These are phyloP conservation scores for Bovichtus diacanthus DNA, from an alignment of 2,797 vertebrate species.

Conservation along the genomic window DNA sequence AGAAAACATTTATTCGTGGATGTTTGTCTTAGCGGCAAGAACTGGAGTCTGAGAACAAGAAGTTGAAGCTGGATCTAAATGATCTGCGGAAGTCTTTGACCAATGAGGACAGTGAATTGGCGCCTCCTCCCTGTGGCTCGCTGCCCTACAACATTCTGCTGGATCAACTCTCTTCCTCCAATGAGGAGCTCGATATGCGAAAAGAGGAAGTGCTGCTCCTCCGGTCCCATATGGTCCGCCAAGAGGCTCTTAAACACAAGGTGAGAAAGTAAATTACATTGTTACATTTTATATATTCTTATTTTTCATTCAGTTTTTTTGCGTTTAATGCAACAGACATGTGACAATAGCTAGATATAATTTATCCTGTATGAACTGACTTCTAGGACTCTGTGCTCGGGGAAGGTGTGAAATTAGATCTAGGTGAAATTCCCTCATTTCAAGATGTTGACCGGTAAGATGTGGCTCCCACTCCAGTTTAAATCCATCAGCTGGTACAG, in stretches of 20 bases:
- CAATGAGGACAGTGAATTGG: conserved; percentile 79
- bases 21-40: conserved; percentile 89
- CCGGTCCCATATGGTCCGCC: conserved; percentile 94
- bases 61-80: conserved; percentile 93
- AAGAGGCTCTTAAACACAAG: conserved; percentile 93
- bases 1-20: not conserved
- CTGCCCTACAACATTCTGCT: conserved; percentile 91
- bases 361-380: not conserved
- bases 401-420: conserved; percentile 72
- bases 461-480: not conserved
- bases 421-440: conserved; percentile 65
- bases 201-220: conserved; percentile 98
- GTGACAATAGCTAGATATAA: not conserved
- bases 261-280: conserved; percentile 67
- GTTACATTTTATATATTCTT: not conserved
- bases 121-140: conserved; percentile 87
- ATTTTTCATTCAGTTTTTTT: not conserved
- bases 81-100: conserved; percentile 91
- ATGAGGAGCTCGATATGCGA: conserved; percentile 94
- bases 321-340: not conserved
- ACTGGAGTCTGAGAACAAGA: conserved; percentile 95
- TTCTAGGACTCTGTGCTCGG: conserved; percentile 71
- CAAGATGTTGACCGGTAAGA: conserved; percentile 72
- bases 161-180: conserved; percentile 92
- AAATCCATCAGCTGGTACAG: not conserved